Conservation (phyloP, 1,140 invertebrate species). For the Temnothorax nylanderi region DNA sequence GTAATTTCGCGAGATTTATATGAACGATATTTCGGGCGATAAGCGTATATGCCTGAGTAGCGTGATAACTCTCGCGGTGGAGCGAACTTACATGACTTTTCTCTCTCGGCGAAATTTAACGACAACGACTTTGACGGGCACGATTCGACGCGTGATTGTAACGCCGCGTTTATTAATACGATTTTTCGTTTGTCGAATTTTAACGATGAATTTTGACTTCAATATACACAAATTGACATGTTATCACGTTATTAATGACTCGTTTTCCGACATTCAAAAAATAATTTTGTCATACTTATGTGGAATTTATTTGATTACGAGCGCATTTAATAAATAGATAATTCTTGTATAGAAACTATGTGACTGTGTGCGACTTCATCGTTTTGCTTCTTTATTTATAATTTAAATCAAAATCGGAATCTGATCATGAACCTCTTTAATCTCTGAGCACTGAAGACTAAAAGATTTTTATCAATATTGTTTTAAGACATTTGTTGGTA, state of each 20-base stretch:
- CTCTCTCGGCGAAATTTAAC: background rate
- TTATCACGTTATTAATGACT: background rate
- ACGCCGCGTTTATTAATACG: background rate
- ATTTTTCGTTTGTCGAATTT: constrained; percentile 5
- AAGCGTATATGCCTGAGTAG: background rate
- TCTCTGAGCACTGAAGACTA: background rate
- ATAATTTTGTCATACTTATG: constrained; percentile 7
- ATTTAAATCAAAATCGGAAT: background rate
- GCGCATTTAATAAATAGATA: background rate
- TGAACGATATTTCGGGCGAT: constrained; percentile 7
- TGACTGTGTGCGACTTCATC: background rate
- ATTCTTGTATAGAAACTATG: background rate
- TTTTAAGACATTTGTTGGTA: background rate
- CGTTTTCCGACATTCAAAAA: background rate
- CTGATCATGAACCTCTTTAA: background rate
- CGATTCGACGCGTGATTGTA: background rate
- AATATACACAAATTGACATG: background rate
- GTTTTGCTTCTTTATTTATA: background rate
- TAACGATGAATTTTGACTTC: background rate
- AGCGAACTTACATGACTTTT: background rate
- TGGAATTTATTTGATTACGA: background rate
- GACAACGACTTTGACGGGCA: background rate
- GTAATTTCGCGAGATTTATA: constrained; percentile 48
- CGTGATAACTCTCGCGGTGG: background rate
- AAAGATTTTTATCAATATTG: background rate